Evolutionary conservation across 2,113 vertebrate genomes (phyloP).

Genomic region (Zootoca vivipara): DNA sequence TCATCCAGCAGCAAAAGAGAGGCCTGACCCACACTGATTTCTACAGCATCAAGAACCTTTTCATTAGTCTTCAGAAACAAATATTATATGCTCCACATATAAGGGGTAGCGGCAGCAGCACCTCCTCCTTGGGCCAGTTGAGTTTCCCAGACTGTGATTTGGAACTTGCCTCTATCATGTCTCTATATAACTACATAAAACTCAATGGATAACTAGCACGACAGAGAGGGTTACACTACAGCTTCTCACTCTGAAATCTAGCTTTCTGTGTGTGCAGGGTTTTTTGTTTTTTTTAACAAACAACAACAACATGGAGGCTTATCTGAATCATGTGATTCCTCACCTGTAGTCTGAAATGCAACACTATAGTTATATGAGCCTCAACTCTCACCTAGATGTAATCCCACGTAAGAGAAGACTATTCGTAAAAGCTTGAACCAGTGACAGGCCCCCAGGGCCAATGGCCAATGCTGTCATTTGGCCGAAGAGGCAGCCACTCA

Average conservation of each 20-base stretch:
- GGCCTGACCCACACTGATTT: not conserved
- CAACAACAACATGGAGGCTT: not conserved
- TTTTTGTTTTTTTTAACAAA: no score
- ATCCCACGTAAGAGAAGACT: not conserved
- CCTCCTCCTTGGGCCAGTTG: no score
- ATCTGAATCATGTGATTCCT: not conserved
- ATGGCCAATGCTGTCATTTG: no score
- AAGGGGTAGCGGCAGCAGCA: not conserved
- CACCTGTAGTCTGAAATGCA: not conserved
- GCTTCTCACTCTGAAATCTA: not conserved
- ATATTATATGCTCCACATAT: conserved; percentile 5
- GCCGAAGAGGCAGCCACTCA: no score
- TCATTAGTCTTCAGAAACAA: not conserved
- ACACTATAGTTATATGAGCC: not conserved
- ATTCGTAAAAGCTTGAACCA: not conserved
- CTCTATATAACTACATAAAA: not conserved
- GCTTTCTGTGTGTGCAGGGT: not conserved
- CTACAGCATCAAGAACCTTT: conserved; percentile 4
- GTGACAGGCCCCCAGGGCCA: not conserved
- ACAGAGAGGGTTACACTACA: not conserved
- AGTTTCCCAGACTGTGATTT: not conserved
- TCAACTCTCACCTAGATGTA: not conserved
- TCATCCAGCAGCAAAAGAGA: conserved; percentile 16
- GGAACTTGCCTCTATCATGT: not conserved
- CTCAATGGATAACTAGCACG: not conserved